phyloP scores from a whole-genome alignment of 1,140 invertebrate species.

The Akabosia matsudoensis region DNA sequence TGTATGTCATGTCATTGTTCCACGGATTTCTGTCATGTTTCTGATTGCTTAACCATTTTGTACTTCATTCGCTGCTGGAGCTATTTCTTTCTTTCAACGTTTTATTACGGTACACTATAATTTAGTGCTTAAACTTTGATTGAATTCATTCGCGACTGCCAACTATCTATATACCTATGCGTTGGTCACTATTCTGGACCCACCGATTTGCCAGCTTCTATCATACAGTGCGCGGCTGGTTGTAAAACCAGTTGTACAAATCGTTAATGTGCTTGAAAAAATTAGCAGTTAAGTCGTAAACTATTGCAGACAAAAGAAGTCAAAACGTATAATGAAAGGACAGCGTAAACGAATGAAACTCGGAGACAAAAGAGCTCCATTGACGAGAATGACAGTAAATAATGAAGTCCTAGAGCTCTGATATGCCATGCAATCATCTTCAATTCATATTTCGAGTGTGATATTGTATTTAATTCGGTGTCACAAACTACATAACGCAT shows the following conservation, averaged over 20 bases:
- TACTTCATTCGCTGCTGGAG: background rate
- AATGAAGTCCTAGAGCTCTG: conserved; percentile 20
- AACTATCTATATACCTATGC: background rate
- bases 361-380: background rate
- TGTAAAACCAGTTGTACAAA: no score
- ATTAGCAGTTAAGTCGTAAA: conserved; percentile 24
- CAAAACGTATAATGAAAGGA: conserved; percentile 9
- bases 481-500: background rate
- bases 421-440: conserved; percentile 15
- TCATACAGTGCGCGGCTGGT: no score
- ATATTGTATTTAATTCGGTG: conserved; percentile 14
- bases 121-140: background rate
- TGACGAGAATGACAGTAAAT: conserved; percentile 11
- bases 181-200: no score
- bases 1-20: no score
- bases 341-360: background rate
- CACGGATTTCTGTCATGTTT: no score
- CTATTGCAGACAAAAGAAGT: conserved; percentile 6
- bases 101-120: background rate
- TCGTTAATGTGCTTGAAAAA: background rate
- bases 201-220: no score
- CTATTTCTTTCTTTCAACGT: background rate
- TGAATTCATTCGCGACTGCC: background rate
- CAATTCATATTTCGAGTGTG: background rate
- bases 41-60: no score